phyloP scores from a whole-genome alignment of 1,140 invertebrate genomes.

The Elymnias hypermnestra region DNA sequence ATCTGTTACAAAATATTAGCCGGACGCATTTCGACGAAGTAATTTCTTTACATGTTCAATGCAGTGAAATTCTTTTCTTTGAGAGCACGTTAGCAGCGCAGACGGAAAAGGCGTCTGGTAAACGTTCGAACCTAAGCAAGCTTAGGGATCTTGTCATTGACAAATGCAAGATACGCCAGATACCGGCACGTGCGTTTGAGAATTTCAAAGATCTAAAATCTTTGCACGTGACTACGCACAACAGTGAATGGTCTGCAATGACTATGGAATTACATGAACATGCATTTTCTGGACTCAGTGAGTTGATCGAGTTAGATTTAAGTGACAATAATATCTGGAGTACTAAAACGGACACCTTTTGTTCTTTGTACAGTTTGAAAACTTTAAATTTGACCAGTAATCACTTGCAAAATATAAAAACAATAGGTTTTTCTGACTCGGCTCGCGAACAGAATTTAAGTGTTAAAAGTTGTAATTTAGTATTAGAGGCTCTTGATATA shows the following conservation, averaged over 20 bases:
- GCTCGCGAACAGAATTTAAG: constrained; percentile 66
- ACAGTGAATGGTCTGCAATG: constrained; percentile 88
- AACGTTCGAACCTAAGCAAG: constrained; percentile 66
- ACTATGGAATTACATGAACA: constrained; percentile 84
- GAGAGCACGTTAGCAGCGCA: constrained; percentile 80
- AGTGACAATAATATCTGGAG: constrained; percentile 89
- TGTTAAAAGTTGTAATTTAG: constrained; percentile 78
- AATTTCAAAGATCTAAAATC: constrained; percentile 81
- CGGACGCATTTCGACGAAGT: constrained; percentile 71
- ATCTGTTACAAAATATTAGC: constrained; percentile 66
- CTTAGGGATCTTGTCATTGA: constrained; percentile 84
- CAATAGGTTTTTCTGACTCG: constrained; percentile 83
- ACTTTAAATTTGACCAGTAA: constrained; percentile 87
- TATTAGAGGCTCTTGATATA: constrained; percentile 83
- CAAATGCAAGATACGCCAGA: constrained; percentile 86
- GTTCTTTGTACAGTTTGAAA: constrained; percentile 82
- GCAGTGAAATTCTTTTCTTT: constrained; percentile 88
- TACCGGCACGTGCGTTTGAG: constrained; percentile 82
- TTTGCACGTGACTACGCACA: constrained; percentile 84
- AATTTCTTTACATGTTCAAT: constrained; percentile 82
- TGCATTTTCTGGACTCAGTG: constrained; percentile 81
- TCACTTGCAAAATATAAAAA: constrained; percentile 84
- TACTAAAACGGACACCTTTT: constrained; percentile 84
- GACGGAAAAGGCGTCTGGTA: constrained; percentile 42
- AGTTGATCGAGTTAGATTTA: constrained; percentile 84